phyloP scores from a whole-genome alignment of 2,113 vertebrate genomes.

The Salvelinus alpinus region DNA sequence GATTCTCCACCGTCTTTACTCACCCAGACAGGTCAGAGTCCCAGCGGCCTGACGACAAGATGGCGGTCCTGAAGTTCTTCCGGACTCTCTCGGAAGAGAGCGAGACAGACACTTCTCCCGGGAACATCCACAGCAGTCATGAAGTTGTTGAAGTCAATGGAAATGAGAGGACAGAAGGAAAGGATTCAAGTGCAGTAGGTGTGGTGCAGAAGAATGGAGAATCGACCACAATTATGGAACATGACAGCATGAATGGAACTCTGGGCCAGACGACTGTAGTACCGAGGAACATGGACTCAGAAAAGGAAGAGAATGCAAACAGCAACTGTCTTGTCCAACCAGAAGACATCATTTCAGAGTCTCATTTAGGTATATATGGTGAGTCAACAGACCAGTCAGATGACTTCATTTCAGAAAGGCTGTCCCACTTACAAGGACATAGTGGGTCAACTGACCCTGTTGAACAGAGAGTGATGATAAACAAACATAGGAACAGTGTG shows the following conservation, averaged over 20 bases:
- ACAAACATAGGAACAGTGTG: not conserved
- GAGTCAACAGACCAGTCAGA: not conserved
- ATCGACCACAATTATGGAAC: no score
- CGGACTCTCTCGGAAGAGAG: conserved; percentile 15
- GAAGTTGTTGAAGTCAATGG: conserved; percentile 30
- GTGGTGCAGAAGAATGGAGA: no score
- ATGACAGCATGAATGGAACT: no score
- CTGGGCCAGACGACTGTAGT: no score
- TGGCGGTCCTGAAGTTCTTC: conserved; percentile 75
- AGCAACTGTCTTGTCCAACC: conserved; percentile 28
- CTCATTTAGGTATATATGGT: not conserved
- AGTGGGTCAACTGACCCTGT: not conserved
- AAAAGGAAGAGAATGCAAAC: no score
- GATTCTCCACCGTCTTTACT: conserved; percentile 71
- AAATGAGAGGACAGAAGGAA: no score
- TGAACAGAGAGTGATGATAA: not conserved
- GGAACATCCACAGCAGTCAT: conserved; percentile 69
- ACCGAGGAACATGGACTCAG: no score
- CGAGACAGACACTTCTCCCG: conserved; percentile 20
- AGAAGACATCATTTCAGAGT: conserved; percentile 67
- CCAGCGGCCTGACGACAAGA: conserved; percentile 56
- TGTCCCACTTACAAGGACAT: not conserved
- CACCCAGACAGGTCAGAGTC: conserved; percentile 56
- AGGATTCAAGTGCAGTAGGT: no score
- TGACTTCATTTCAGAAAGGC: not conserved